These are phyloP conservation scores for Numenius arquata DNA, from an alignment of 2,113 vertebrate genomes.

Conservation along the genomic window DNA sequence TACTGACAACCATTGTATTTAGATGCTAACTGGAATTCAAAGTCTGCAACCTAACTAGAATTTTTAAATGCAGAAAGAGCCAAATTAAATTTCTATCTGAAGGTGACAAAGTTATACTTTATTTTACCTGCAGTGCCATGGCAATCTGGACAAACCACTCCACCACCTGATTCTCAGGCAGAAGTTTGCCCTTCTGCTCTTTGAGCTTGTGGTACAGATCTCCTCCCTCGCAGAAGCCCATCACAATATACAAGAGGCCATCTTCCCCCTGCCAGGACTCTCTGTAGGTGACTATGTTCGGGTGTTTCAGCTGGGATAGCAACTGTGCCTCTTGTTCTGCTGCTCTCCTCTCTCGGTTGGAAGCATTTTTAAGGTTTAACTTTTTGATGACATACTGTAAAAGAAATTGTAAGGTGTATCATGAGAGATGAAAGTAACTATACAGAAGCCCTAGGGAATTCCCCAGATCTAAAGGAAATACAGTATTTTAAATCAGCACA, in stretches of 20 bases:
- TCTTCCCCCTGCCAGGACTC: slow-evolving; percentile 96
- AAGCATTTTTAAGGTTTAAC: slow-evolving; percentile 86
- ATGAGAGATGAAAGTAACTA: background rate
- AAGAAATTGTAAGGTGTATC: background rate
- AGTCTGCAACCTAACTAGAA: background rate
- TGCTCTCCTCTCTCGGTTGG: slow-evolving; percentile 83
- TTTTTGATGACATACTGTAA: slow-evolving; percentile 95
- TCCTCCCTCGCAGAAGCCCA: slow-evolving; percentile 98
- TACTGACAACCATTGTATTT: background rate
- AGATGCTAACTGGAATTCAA: background rate
- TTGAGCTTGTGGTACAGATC: slow-evolving; percentile 95
- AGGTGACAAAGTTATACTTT: background rate
- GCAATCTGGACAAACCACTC: slow-evolving; percentile 99
- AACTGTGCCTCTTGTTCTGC: slow-evolving; percentile 97
- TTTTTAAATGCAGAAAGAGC: background rate
- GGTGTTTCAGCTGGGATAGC: slow-evolving; percentile 89
- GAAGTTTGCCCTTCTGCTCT: slow-evolving; percentile 88
- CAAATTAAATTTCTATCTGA: background rate
- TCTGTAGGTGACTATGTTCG: slow-evolving; percentile 95
- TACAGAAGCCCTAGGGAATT: background rate
- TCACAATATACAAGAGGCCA: slow-evolving; percentile 91
- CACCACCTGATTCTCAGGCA: slow-evolving; percentile 91
- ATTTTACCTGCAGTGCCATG: slow-evolving; percentile 93
- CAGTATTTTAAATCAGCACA: background rate
- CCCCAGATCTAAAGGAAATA: background rate